Evolutionary conservation across 2,888 invertebrate genomes (phyloP).

Genomic region (Drosophila nr. perissopoda): DNA sequence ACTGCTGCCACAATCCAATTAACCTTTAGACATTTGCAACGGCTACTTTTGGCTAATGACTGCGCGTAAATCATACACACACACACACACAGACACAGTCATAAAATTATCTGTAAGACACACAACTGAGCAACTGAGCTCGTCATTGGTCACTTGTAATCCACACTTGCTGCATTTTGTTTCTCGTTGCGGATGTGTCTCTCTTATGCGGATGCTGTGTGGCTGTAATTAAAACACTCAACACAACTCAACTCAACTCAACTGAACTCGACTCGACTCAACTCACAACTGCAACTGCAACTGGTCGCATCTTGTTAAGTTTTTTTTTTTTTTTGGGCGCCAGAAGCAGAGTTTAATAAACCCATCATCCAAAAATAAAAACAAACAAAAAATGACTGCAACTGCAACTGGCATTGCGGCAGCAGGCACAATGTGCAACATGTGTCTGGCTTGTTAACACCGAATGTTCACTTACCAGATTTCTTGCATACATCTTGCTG

Average conservation of each 20-base stretch:
- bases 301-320: constrained; percentile 32
- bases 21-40: constrained; percentile 76
- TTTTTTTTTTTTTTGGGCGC: constrained; percentile 22
- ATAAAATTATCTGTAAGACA: background rate
- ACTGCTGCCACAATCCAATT: constrained; percentile 74
- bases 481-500: constrained; percentile 25
- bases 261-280: constrained; percentile 8
- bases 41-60: constrained; percentile 70
- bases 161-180: constrained; percentile 14
- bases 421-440: constrained; percentile 22
- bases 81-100: background rate
- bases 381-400: background rate
- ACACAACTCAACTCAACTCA: background rate
- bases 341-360: constrained; percentile 41
- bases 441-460: constrained; percentile 22
- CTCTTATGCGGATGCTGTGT: constrained; percentile 45
- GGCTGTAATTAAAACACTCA: constrained; percentile 53
- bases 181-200: constrained; percentile 43
- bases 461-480: constrained; percentile 8
- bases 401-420: constrained; percentile 9
- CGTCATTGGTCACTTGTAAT: constrained; percentile 24
- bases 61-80: constrained; percentile 69
- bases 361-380: constrained; percentile 29
- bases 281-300: constrained; percentile 3
- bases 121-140: constrained; percentile 8